These are phyloP conservation scores for Pedionomus torquatus DNA, from an alignment of 2,113 vertebrate genomes.

Conservation along the genomic window DNA sequence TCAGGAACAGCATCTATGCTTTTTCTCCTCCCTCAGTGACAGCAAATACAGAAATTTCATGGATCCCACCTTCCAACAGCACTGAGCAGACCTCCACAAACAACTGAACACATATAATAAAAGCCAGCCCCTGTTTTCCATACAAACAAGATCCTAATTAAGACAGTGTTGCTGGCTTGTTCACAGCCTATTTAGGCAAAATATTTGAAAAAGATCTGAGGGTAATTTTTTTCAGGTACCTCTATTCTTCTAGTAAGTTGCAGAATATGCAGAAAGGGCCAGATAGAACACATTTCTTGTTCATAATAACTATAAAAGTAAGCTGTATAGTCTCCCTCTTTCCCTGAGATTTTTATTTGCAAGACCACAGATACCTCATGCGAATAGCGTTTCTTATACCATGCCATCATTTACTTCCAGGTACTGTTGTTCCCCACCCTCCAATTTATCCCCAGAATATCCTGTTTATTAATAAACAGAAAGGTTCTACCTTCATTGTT, in stretches of 20 bases:
- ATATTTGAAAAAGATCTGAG: background rate
- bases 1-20: background rate
- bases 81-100: background rate
- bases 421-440: accelerated
- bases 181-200: background rate
- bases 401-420: background rate
- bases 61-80: background rate
- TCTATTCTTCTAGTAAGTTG: background rate
- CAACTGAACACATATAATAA: background rate
- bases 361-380: background rate
- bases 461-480: background rate
- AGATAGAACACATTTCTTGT: background rate
- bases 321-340: background rate
- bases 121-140: background rate
- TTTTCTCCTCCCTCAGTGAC: background rate
- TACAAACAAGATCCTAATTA: background rate
- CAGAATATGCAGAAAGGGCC: background rate
- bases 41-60: background rate
- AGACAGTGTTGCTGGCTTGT: background rate
- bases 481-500: background rate
- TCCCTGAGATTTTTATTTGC: background rate
- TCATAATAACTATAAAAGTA: background rate
- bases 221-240: background rate
- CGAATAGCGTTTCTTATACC: background rate
- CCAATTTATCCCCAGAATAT: background rate